phyloP scores from a whole-genome alignment of 23 tunicate genomes.

The Diplosoma virens region DNA sequence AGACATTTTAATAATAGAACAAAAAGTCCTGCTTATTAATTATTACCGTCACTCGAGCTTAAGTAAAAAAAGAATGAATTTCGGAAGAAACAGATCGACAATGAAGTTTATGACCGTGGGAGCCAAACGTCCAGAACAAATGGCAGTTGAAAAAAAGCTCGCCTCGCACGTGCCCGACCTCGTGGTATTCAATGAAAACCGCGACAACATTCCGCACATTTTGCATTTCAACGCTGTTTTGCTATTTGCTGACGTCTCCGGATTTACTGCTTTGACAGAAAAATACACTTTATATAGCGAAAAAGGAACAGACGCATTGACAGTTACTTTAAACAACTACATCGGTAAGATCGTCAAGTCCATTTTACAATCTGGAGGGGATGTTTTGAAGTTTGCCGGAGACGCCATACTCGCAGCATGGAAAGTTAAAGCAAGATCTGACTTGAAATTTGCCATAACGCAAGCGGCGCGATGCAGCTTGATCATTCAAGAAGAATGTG shows the following conservation, averaged over 20 bases:
- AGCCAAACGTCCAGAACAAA: too few relatives aligned
- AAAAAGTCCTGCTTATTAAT: too few relatives aligned
- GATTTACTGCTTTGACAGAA: conserved; percentile 96
- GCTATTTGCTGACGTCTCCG: conserved; percentile 97
- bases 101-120: too few relatives aligned
- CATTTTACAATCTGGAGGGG: conserved; percentile 84
- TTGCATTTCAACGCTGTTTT: conserved; percentile 85
- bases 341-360: conserved; percentile 83
- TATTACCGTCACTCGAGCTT: too few relatives aligned
- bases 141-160: conserved; percentile 57
- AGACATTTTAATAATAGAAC: too few relatives aligned
- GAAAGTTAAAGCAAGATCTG: conserved; percentile 70
- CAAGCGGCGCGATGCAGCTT: conserved; percentile 82
- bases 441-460: conserved; percentile 63
- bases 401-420: conserved; percentile 98
- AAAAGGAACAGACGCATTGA: conserved; percentile 88
- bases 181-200: conserved; percentile 75
- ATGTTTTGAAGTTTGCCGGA: conserved; percentile 95
- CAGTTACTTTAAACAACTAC: conserved; percentile 83
- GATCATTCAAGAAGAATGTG: conserved; percentile 85
- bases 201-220: conserved; percentile 63
- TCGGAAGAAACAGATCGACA: too few relatives aligned
- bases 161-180: conserved; percentile 79
- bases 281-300: conserved; percentile 80
- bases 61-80: too few relatives aligned